phyloP scores from a whole-genome alignment of 2,888 invertebrate species.

The Amorpha juglandis region DNA sequence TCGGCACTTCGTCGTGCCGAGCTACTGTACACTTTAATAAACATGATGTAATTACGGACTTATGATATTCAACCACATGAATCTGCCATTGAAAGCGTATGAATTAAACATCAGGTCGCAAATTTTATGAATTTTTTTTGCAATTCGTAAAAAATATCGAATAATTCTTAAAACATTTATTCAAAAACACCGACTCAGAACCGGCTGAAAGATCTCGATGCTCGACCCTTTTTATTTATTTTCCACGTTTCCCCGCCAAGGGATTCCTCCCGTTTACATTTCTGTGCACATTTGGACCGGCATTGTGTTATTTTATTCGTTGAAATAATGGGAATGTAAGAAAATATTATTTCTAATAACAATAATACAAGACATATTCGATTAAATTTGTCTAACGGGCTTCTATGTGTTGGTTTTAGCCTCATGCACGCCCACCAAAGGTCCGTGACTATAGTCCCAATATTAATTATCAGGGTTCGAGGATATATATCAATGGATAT shows the following conservation, averaged over 20 bases:
- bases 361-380: too few species aligned
- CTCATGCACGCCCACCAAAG: too few species aligned
- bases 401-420: too few species aligned
- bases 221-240: slow-evolving; percentile 27
- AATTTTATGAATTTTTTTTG: not conserved
- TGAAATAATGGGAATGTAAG: slow-evolving; percentile 20
- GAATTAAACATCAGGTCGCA: slow-evolving; percentile 13
- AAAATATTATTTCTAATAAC: too few species aligned
- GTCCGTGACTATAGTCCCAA: too few species aligned
- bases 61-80: not conserved
- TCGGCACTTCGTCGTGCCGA: not conserved
- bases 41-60: not conserved
- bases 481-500: too few species aligned
- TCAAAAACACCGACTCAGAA: slow-evolving; percentile 19
- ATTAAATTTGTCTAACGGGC: too few species aligned
- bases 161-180: slow-evolving; percentile 15
- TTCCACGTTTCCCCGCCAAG: slow-evolving; percentile 23
- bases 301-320: slow-evolving; percentile 20
- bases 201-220: not conserved
- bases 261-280: slow-evolving; percentile 23
- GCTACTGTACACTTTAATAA: not conserved
- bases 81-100: not conserved
- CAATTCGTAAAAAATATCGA: not conserved
- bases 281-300: slow-evolving; percentile 27
- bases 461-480: too few species aligned